A percentile compares a stretch with the other conserved stretches of the same genome.
Evolutionary conservation across 1,140 invertebrate species (phyloP).

Genomic region (Heliothis subflexa): DNA sequence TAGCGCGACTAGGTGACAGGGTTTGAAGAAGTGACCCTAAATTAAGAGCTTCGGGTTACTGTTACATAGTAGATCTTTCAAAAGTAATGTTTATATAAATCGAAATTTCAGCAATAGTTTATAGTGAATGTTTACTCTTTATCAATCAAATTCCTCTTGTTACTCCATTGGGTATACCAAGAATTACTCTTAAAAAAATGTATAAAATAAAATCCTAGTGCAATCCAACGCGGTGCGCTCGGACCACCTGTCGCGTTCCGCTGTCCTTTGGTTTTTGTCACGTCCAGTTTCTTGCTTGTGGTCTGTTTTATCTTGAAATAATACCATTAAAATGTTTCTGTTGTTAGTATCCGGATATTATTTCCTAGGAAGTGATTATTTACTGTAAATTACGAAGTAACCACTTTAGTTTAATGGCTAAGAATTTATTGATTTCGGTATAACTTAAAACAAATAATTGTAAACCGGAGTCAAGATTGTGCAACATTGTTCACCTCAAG

Average conservation of each 20-base stretch:
- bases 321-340: too few relatives aligned
- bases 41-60: conserved; percentile 3
- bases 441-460: background rate
- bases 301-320: background rate
- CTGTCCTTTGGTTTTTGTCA: conserved; percentile 14
- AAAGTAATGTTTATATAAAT: conserved; percentile 1
- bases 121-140: too few relatives aligned
- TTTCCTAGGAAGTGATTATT: too few relatives aligned
- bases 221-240: too few relatives aligned
- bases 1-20: conserved; percentile 18
- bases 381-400: too few relatives aligned
- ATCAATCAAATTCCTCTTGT: too few relatives aligned
- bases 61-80: background rate
- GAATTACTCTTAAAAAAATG: too few relatives aligned
- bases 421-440: background rate
- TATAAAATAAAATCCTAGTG: too few relatives aligned
- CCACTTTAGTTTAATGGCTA: too few relatives aligned
- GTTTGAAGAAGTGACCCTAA: conserved; percentile 13
- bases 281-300: background rate
- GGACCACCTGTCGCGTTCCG: background rate
- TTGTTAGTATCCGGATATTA: too few relatives aligned
- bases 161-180: too few relatives aligned
- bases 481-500: conserved; percentile 16
- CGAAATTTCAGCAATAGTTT: background rate
- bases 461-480: background rate